Percentiles rank a stretch among this genome's conserved stretches.
phyloP scores from a whole-genome alignment of 2,113 vertebrate species.

The Paedocypris sp. region DNA sequence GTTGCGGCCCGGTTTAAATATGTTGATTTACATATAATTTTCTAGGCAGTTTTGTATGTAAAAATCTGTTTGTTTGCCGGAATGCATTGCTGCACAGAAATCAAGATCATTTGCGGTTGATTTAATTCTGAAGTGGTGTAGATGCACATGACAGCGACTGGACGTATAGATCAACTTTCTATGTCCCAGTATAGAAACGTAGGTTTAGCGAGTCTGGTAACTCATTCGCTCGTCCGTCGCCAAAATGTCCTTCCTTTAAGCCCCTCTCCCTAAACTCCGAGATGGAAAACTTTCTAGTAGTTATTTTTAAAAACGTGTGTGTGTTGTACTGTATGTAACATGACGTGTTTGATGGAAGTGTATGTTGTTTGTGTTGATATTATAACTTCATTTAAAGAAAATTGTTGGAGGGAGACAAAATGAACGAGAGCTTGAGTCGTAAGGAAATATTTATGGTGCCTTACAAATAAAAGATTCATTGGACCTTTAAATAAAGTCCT shows the following conservation, averaged over 20 bases:
- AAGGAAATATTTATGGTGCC: slow-evolving; percentile 74
- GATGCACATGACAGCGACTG: not conserved
- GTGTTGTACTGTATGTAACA: slow-evolving; percentile 48
- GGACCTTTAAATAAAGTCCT: slow-evolving; percentile 39
- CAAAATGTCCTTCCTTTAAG: not conserved
- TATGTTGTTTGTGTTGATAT: slow-evolving; percentile 47
- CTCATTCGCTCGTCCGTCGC: not conserved
- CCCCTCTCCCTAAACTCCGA: slow-evolving; percentile 20
- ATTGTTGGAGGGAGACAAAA: slow-evolving; percentile 39
- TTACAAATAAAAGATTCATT: slow-evolving; percentile 71
- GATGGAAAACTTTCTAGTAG: slow-evolving; percentile 47
- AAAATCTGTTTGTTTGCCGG: slow-evolving; percentile 48
- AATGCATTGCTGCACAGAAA: slow-evolving; percentile 34
- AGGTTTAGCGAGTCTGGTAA: no score
- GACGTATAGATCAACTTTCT: no score
- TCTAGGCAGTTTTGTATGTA: slow-evolving; percentile 70
- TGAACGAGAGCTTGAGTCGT: slow-evolving; percentile 66
- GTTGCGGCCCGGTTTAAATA: no score
- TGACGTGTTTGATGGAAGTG: slow-evolving; percentile 49
- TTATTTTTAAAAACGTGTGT: slow-evolving; percentile 42
- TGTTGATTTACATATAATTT: slow-evolving; percentile 67
- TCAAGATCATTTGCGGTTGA: not conserved
- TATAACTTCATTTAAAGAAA: slow-evolving; percentile 47
- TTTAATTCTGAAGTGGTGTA: no score
- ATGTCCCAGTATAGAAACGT: no score